phyloP scores from a whole-genome alignment of 1,140 invertebrate genomes.

The Campodea augens region DNA sequence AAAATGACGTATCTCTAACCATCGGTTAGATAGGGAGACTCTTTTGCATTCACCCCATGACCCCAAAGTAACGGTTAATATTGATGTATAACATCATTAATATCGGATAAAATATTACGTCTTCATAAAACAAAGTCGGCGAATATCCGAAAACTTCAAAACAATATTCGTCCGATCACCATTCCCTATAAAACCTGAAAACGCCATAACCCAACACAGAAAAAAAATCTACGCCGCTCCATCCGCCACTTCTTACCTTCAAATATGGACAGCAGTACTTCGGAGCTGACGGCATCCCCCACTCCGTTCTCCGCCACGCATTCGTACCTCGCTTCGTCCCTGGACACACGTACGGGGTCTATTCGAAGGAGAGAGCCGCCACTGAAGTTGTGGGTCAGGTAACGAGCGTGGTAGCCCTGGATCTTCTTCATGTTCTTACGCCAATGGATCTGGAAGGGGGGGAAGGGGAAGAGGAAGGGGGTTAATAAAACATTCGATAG shows the following conservation, averaged over 20 bases:
- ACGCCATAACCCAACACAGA: too few species aligned
- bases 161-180: too few species aligned
- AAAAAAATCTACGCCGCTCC: too few species aligned
- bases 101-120: too few species aligned
- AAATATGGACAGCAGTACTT: constrained; percentile 69
- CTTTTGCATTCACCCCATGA: too few species aligned
- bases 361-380: constrained; percentile 76
- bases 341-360: constrained; percentile 59
- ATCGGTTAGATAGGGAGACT: too few species aligned
- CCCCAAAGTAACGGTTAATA: too few species aligned
- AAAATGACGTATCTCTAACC: too few species aligned
- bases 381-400: constrained; percentile 24
- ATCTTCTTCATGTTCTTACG: constrained; percentile 72
- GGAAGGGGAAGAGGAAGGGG: neutral
- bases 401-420: constrained; percentile 40
- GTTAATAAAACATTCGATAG: constrained; percentile 5
- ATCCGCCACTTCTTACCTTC: constrained; percentile 69
- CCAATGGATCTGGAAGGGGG: constrained; percentile 65
- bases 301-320: constrained; percentile 93
- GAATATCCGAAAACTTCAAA: too few species aligned
- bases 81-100: too few species aligned
- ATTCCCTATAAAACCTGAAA: too few species aligned
- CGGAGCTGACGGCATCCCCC: constrained; percentile 75
- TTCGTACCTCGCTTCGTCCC: constrained; percentile 81
- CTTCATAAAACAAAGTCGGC: too few species aligned